Base-by-base conservation (phyloP, 2,113 vertebrate genomes). In the Pseudopipra pipra region DNA sequence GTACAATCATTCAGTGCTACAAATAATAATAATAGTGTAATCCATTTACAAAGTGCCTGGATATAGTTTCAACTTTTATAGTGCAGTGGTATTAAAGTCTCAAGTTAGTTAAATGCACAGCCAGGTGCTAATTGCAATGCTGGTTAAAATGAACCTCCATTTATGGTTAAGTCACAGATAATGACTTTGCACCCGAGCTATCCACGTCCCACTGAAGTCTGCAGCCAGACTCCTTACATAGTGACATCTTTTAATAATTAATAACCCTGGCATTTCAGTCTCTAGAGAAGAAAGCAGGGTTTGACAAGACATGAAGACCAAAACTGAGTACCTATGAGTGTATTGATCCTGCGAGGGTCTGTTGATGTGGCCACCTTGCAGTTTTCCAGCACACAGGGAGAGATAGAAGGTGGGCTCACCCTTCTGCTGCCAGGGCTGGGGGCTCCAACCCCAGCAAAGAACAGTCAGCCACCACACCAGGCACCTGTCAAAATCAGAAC, bases 61-160 rank as follows among this genome's bases (percentile, higher is more conserved):
- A 68, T 85, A 75, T 66, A 85, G 93, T 87, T 89, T 89, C 70
- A 77, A 41, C 61, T 87, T 95, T 71, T 85, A 84, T 43, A 76
- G 59, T n/a, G 33, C 6, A 85, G 41, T 30, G 31, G 20, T 75
- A 82, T 37, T 56, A 82, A 85, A 75, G 76, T 37, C 76, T 89
- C 41, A 59, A 72, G 76, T 67, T 77, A 83, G 51, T 86, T 94
- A 91, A 88, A 75, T 61, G 52, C 80, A 84, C 76, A 89, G 70
- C 65, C 87, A 92, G 93, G 31, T 87, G 80, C 76, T 85, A 87
- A 81, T 61, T 92, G 70, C 61, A 75, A 6, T 85, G 46, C 77
- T 65, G 31, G 56, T 87, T 61, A 92, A 72, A 92, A 91, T 33
- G 37, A 87, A 68, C 54, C 54, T 86, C 37, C 1, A 2, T 35